Evolutionary conservation across 2,797 vertebrate species (phyloP).

Genomic region (Ceryle rudis): DNA sequence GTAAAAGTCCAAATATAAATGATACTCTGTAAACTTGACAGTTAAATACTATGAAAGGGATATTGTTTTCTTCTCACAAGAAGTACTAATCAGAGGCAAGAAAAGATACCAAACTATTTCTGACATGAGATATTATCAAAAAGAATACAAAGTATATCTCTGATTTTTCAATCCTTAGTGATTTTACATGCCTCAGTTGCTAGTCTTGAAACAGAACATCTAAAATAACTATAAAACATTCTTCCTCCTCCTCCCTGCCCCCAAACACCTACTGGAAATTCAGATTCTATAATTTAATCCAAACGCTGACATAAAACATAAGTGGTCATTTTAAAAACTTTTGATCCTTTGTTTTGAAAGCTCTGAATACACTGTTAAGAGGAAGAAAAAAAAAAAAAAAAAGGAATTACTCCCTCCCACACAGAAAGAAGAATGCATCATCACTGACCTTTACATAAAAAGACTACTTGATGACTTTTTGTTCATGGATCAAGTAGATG

Average conservation of each 20-base stretch:
- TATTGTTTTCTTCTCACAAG: not conserved
- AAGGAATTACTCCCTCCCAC: not conserved
- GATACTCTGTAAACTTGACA: not conserved
- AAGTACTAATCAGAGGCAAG: not conserved
- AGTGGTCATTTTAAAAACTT: not conserved
- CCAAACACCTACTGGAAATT: not conserved
- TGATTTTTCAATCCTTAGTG: not conserved
- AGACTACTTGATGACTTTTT: not conserved
- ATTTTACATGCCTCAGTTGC: not conserved
- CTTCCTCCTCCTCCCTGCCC: fast-evolving
- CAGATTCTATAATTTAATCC: not conserved
- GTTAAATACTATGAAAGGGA: not conserved
- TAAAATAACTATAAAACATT: fast-evolving
- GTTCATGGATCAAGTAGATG: not conserved
- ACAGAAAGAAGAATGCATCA: not conserved
- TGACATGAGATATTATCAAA: not conserved
- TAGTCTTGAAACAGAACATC: not conserved
- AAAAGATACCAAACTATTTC: not conserved
- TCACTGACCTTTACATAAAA: not conserved
- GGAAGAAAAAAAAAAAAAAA: not conserved
- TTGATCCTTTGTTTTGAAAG: not conserved
- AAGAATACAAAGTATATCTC: not conserved
- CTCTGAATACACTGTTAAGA: not conserved
- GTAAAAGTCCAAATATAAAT: not conserved
- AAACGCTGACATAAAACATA: not conserved